Evolutionary conservation across 2,797 vertebrate species (phyloP), one percentile per base, ranked within the genome.

Genomic region (Gymnodraco acuticeps): DNA sequence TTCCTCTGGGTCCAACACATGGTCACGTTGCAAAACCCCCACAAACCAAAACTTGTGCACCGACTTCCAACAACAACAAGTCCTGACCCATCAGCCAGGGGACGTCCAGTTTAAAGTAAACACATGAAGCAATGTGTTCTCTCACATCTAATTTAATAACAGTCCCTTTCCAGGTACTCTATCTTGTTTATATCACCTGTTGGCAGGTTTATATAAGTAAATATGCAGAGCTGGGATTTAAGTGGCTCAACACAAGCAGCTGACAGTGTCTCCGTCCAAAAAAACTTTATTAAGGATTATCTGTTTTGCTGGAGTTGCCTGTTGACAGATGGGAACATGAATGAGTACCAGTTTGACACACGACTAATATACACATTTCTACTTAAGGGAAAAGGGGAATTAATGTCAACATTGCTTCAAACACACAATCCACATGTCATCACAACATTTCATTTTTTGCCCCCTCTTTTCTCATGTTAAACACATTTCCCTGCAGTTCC

Each of bases 11-110:
- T 82, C 83, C 71, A 78, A 77, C 79, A 77, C 80, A 47, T 69
- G 81, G 86, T 88, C 91, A 92, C 75, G 13, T 83, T 88, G 88
- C 59, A 72, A 84, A 75, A 77, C 71, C 85, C 76, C 61, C 75
- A 53, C 70, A 72, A 55, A 47, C 69, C 72, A 52, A 81, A 82
- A 81, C 55, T 83, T 72, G 47, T 77, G 19, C 42, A 16, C 67
- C 67, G 19, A 38, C 75, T 70, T 79, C 60, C 73, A 64, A 27
- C 48, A 33, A 23, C 42, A 46, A 31, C 42, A 46, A 31, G 63
- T 64, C 53, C 16, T 31, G 66, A 67, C 51, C 65, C 63, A 56
- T 33, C 52, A 61, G n/a, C 69, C 4, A 69, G 43, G 33, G 42
- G 27, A 42, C 2, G 1, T 52, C 17, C 12, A 71, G 42, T 65